Base-by-base conservation (phyloP, 1,140 invertebrate species). In the Palaemon carinicauda region DNA sequence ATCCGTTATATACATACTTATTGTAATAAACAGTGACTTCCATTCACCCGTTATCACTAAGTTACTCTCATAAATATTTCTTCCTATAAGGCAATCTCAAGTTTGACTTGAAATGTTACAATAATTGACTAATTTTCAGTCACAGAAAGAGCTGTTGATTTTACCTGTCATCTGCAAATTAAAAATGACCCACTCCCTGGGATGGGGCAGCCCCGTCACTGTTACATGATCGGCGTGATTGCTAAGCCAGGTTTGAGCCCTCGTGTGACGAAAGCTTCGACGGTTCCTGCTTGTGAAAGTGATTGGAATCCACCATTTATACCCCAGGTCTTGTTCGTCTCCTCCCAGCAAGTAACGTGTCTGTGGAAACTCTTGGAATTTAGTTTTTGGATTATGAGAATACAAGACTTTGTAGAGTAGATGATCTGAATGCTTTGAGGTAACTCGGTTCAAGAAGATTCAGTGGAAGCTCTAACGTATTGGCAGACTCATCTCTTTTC, bases 231-330 rank as follows among this genome's bases (percentile, higher is more conserved):
- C n/a, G n/a, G 65, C 65, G 3, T 69, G 65, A 21, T 31, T 69
- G 65, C 65, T 69, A 31, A 80, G 54, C 96, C 96, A 97, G 0
- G 94, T 90, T 27, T 93, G 92, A 0, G 96, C 95, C 52, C 92
- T 92, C 1, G 95, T 96, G 15, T 92, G 92, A n/a, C 92, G 91
- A 89, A 96, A 95, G 89, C 95, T 92, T 5, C 92, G 90, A 75
- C 94, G 92, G 0, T 91, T 90, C 60, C 93, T 93, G 0, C 94
- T 94, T 0, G 95, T 95, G 88, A 94, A 96, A 0, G 96, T 96
- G 1, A 98, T 93, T 0, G 96, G 96, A 56, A 98, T 94, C 94
- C 95, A 96, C 96, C 96, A 97, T 1, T n/a, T 41, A 51, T 51
- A 80, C 9, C 24, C 24, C 4, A 69, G 65, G 15, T 80, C 78